A percentile compares a stretch with the other conserved stretches of the same genome.
These are phyloP conservation scores for Pyrocoelia pectoralis DNA, from an alignment of 2,888 invertebrate species.

Conservation along the genomic window DNA sequence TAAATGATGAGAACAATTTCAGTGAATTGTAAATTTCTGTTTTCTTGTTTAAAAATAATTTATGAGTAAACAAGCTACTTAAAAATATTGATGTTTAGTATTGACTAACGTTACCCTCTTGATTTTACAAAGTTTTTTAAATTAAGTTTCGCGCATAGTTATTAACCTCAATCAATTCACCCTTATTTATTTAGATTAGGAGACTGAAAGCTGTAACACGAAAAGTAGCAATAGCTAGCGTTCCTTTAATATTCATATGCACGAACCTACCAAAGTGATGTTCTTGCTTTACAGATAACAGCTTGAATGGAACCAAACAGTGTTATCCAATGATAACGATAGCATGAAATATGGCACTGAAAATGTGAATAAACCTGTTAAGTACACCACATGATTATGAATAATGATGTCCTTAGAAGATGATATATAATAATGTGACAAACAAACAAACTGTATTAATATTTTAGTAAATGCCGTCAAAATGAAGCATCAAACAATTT, in stretches of 20 bases:
- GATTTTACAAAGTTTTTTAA: conserved; percentile 18
- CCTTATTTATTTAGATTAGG: conserved; percentile 41
- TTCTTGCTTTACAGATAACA: conserved; percentile 26
- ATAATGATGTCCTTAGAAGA: conserved; percentile 14
- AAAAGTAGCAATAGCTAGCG: conserved; percentile 39
- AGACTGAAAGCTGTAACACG: conserved; percentile 38
- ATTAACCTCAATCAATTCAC: conserved; percentile 39
- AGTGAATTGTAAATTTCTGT: too few relatives aligned
- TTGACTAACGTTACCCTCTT: conserved; percentile 16
- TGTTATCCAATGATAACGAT: conserved; percentile 27
- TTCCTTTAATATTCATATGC: conserved; percentile 40
- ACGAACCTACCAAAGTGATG: conserved; percentile 37
- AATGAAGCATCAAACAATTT: too few relatives aligned
- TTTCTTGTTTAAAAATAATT: too few relatives aligned
- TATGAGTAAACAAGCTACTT: too few relatives aligned
- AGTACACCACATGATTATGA: conserved; percentile 13
- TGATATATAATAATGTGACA: too few relatives aligned
- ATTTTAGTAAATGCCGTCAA: too few relatives aligned
- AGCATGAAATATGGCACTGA: too few relatives aligned
- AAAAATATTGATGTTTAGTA: conserved; percentile 20
- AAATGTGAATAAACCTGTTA: conserved; percentile 25
- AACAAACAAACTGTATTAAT: too few relatives aligned
- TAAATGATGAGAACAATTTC: too few relatives aligned
- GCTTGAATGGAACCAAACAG: conserved; percentile 18
- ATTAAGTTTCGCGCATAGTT: conserved; percentile 34